Evolutionary conservation across 2,888 invertebrate genomes (phyloP).

Genomic region (Drosophila parthenogenetica): DNA sequence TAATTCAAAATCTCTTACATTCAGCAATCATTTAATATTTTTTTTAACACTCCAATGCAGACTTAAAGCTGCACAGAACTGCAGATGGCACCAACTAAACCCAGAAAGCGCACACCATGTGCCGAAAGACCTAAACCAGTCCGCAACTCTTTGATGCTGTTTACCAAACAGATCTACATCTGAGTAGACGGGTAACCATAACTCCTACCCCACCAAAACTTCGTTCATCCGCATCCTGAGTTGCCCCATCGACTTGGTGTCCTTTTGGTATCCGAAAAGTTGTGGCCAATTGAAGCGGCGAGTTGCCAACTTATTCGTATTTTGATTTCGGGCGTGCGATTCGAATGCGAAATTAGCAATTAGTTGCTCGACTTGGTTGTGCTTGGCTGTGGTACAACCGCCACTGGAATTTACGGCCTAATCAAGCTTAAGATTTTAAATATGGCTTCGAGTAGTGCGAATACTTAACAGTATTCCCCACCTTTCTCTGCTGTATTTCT

Average conservation of each 20-base stretch:
- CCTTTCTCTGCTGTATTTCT: neutral
- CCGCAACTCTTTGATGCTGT: conserved; percentile 26
- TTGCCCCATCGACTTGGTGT: conserved; percentile 24
- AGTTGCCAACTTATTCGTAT: conserved; percentile 60
- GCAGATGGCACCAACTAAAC: too few species aligned
- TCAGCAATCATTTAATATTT: too few species aligned
- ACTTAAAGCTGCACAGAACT: too few species aligned
- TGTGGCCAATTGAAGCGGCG: conserved; percentile 43
- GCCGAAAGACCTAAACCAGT: neutral
- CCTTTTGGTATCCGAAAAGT: conserved; percentile 40
- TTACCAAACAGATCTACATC: conserved; percentile 61
- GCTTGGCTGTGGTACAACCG: conserved; percentile 42
- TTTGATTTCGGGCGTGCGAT: conserved; percentile 71
- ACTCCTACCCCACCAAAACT: conserved; percentile 3
- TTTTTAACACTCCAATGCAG: too few species aligned
- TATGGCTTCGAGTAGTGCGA: conserved; percentile 53
- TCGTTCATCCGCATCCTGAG: neutral
- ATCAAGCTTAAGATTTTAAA: conserved; percentile 72
- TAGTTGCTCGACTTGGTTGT: conserved; percentile 53
- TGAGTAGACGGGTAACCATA: conserved; percentile 32
- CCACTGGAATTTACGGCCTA: conserved; percentile 75
- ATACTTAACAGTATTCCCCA: conserved; percentile 35
- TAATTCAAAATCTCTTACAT: too few species aligned
- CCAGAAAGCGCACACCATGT: neutral
- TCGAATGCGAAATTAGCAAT: conserved; percentile 78